A percentile compares a stretch with the other conserved stretches of the same genome.
Conservation (phyloP, 2,888 invertebrate species). For the Labia minor region DNA sequence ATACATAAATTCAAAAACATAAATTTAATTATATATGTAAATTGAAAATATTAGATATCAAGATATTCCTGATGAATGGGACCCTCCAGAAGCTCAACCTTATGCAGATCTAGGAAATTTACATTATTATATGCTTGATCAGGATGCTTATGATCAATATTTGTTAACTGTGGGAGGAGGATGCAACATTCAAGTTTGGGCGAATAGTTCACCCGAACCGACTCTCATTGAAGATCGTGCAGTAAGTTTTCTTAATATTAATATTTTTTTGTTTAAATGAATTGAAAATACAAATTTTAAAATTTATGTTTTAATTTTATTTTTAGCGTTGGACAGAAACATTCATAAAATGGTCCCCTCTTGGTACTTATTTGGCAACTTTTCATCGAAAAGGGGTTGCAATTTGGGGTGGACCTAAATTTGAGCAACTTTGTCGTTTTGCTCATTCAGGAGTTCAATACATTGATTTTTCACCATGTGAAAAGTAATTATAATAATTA, state of each 20-base stretch:
- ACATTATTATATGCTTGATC: constrained; percentile 83
- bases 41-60: constrained; percentile 58
- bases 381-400: constrained; percentile 93
- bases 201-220: constrained; percentile 83
- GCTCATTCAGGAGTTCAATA: constrained; percentile 82
- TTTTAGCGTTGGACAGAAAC: constrained; percentile 88
- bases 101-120: constrained; percentile 89
- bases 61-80: constrained; percentile 86
- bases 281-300: no score
- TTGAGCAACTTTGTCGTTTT: constrained; percentile 84
- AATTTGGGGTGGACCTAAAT: constrained; percentile 93
- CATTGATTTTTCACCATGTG: constrained; percentile 95
- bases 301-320: no score
- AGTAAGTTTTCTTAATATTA: constrained; percentile 38
- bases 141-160: constrained; percentile 93
- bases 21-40: neutral
- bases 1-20: no score
- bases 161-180: constrained; percentile 77
- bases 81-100: constrained; percentile 75
- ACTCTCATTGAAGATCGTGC: constrained; percentile 67
- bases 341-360: constrained; percentile 93
- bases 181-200: constrained; percentile 72
- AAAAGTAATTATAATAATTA: constrained; percentile 47
- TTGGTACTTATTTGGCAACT: constrained; percentile 92
- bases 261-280: neutral